Base-by-base conservation (phyloP, 2,797 vertebrate species). In the Alauda arvensis region DNA sequence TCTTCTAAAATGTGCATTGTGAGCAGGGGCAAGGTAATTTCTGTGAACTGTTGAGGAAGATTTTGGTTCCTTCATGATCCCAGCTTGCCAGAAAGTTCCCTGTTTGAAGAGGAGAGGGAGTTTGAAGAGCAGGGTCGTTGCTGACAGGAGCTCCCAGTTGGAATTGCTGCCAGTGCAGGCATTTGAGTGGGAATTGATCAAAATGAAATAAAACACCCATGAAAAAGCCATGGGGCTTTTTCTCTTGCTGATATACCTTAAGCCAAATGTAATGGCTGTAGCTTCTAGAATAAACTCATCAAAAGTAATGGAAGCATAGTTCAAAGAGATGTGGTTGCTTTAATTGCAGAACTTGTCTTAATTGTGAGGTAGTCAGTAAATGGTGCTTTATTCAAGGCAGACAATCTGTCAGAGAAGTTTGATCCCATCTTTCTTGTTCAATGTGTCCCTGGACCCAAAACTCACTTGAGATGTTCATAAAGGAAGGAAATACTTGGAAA, bases 101-200 rank as follows among this genome's bases (percentile, higher is more conserved):
- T 46, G 2, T 71, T 66, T 43, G 75, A 65, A 46, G 34, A 63
- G 10, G 6, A 62, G 48, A 63, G 10, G 26, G 40, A 46, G 8
- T 31, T 57, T 42, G 8, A 40, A 40, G 40, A 40, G 40, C 0
- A 0, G 17, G 16, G 8, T 9, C 0, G 0, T 25, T 8, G 2
- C 55, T 51, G 14, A 20, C 26, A 53, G 14, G n/a, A 68, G 8
- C 15, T 79, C 59, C 43, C 56, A 13, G 3, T 4, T 71, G 51
- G n/a, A 74, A 14, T 51, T 59, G 25, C 10, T 79, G 45, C n/a
- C 33, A 39, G 0, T 53, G 61, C 45, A 65, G 51, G 28, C n/a
- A 31, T 23, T 62, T 51, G 9, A 45, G 20, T 34, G 23, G 20
- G 6, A 74, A n/a, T 18, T 45, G 68, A 16, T 77, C 25, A 49